A percentile compares a stretch with the other conserved stretches of the same genome.
Evolutionary conservation across 2,888 invertebrate genomes (phyloP).

Genomic region (Epinotia bilunana): DNA sequence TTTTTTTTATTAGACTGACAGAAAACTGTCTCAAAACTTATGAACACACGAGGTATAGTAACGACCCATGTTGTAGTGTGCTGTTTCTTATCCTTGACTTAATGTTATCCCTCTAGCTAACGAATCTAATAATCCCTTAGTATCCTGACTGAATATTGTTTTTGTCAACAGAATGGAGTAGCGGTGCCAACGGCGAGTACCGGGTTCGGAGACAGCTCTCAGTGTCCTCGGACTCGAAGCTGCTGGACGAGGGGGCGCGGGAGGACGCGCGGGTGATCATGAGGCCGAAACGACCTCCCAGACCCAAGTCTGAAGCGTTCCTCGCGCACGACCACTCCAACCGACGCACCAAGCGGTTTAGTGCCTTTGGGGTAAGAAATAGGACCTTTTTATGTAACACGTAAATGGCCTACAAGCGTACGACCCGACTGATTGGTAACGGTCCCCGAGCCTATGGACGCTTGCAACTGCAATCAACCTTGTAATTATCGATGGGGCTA

Average conservation of each 20-base stretch:
- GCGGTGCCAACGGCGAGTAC: slow-evolving; percentile 88
- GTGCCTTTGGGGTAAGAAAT: slow-evolving; percentile 96
- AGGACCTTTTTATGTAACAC: too few relatives aligned
- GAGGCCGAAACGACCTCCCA: slow-evolving; percentile 95
- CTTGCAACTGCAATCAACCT: too few relatives aligned
- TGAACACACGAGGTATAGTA: background rate
- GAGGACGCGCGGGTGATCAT: slow-evolving; percentile 95
- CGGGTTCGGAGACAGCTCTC: slow-evolving; percentile 95
- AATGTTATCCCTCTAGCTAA: too few relatives aligned
- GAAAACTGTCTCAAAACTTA: background rate
- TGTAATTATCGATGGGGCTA: too few relatives aligned
- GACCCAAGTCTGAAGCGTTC: slow-evolving; percentile 98
- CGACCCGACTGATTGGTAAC: too few relatives aligned
- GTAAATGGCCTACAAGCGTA: too few relatives aligned
- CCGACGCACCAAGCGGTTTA: slow-evolving; percentile 95
- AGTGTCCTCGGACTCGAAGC: slow-evolving; percentile 96
- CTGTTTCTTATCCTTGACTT: background rate
- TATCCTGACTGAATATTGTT: slow-evolving; percentile 22
- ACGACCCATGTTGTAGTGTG: background rate
- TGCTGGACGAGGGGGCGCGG: slow-evolving; percentile 94
- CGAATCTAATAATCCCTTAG: background rate
- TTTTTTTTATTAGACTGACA: background rate
- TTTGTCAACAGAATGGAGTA: slow-evolving; percentile 89
- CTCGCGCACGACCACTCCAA: slow-evolving; percentile 90
- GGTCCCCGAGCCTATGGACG: too few relatives aligned